phyloP scores from a whole-genome alignment of 2,888 invertebrate genomes.

The Lomographa bimaculata region DNA sequence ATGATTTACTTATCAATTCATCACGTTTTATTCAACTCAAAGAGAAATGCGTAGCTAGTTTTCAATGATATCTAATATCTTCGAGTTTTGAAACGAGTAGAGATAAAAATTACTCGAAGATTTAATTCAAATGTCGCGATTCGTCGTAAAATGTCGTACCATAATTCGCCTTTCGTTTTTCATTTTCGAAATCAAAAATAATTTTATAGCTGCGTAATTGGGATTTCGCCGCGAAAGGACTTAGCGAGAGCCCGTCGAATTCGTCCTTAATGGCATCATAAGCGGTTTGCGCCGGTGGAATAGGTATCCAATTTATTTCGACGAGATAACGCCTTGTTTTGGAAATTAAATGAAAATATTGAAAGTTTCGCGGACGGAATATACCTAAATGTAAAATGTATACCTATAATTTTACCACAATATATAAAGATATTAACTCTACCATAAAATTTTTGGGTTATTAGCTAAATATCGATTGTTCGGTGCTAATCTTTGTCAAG shows the following conservation, averaged over 20 bases:
- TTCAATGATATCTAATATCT: too few relatives aligned
- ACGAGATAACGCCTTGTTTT: conserved; percentile 51
- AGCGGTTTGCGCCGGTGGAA: conserved; percentile 50
- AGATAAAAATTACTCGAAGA: conserved; percentile 5
- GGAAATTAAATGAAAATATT: conserved; percentile 52
- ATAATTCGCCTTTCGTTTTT: conserved; percentile 3
- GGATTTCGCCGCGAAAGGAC: conserved; percentile 42
- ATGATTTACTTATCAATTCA: too few relatives aligned
- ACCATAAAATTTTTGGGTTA: too few relatives aligned
- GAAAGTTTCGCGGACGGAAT: conserved; percentile 28
- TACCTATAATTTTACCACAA: not conserved
- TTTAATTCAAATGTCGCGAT: too few relatives aligned
- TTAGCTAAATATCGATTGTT: too few relatives aligned
- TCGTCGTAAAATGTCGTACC: too few relatives aligned
- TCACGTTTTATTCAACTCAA: too few relatives aligned
- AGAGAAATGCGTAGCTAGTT: too few relatives aligned
- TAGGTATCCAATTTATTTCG: conserved; percentile 56
- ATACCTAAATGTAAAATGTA: conserved; percentile 4
- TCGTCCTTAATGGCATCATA: conserved; percentile 54
- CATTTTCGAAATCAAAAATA: conserved; percentile 42
- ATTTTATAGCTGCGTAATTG: conserved; percentile 49
- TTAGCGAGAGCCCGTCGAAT: conserved; percentile 45
- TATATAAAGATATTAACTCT: too few relatives aligned
- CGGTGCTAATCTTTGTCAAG: too few relatives aligned
- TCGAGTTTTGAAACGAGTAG: too few relatives aligned